Conservation (phyloP, 2,888 invertebrate genomes). For the Xiphydria camelus region DNA sequence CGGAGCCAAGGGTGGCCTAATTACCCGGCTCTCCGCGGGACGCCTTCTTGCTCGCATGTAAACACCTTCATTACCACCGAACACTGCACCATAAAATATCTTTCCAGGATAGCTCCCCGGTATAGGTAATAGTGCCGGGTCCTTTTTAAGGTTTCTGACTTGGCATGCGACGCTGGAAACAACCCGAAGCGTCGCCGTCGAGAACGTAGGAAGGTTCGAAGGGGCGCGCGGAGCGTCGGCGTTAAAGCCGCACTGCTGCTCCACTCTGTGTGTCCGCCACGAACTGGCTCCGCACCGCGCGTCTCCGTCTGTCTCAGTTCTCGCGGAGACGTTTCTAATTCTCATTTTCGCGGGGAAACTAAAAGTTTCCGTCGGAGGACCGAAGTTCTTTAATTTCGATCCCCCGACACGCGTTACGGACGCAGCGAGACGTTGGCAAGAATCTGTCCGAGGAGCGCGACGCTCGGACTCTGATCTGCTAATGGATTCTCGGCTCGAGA, state of each 20-base stretch:
- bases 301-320: too few relatives aligned
- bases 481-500: too few relatives aligned
- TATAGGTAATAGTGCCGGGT: slow-evolving; percentile 8
- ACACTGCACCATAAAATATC: slow-evolving; percentile 37
- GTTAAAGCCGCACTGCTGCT: background rate
- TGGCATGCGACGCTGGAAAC: background rate
- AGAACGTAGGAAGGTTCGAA: background rate
- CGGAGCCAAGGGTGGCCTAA: slow-evolving; percentile 11
- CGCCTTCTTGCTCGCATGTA: slow-evolving; percentile 31
- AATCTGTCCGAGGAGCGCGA: too few relatives aligned
- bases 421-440: too few relatives aligned
- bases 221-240: background rate
- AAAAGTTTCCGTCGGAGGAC: too few relatives aligned
- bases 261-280: background rate
- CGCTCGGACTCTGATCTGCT: too few relatives aligned
- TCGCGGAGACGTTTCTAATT: too few relatives aligned
- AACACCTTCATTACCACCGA: slow-evolving; percentile 38
- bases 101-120: slow-evolving; percentile 8
- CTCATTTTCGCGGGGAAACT: too few relatives aligned
- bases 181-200: background rate
- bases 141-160: slow-evolving; percentile 1
- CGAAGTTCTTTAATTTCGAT: too few relatives aligned
- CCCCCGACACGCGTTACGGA: too few relatives aligned
- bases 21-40: slow-evolving; percentile 14
- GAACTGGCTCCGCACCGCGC: too few relatives aligned